These are phyloP conservation scores for Chionomys nivalis DNA, from an alignment of 2,113 vertebrate species.

Conservation along the genomic window DNA sequence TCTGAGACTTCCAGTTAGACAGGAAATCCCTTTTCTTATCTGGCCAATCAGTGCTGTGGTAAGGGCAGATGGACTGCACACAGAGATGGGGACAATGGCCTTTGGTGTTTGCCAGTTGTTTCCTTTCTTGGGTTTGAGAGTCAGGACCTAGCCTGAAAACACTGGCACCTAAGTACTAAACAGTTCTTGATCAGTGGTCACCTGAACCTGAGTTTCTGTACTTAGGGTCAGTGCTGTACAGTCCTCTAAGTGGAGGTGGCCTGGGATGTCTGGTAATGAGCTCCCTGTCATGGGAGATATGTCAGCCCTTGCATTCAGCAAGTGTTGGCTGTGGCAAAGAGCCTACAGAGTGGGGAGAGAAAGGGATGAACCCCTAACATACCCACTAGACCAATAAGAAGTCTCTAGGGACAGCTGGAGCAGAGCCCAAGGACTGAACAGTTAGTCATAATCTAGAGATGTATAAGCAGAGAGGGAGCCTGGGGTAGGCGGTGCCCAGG, in stretches of 20 bases:
- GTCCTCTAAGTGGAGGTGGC: not conserved
- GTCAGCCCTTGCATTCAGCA: not conserved
- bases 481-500: not conserved
- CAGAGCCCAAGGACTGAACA: not conserved
- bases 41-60: not conserved
- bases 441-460: not conserved
- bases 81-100: too few relatives aligned
- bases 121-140: not conserved
- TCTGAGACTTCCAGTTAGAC: not conserved
- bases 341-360: not conserved
- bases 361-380: not conserved
- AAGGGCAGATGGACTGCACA: rapidly evolving
- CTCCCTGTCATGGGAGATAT: rapidly evolving
- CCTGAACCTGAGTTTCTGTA: not conserved
- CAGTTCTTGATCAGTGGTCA: not conserved
- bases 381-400: not conserved
- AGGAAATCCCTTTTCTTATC: not conserved
- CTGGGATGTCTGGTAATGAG: not conserved
- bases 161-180: not conserved
- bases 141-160: not conserved
- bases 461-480: too few relatives aligned
- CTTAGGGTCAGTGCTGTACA: not conserved
- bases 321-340: not conserved
- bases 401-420: not conserved
- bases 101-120: not conserved